phyloP scores from a whole-genome alignment of 2,113 vertebrate species.

The Grallaria varia region DNA sequence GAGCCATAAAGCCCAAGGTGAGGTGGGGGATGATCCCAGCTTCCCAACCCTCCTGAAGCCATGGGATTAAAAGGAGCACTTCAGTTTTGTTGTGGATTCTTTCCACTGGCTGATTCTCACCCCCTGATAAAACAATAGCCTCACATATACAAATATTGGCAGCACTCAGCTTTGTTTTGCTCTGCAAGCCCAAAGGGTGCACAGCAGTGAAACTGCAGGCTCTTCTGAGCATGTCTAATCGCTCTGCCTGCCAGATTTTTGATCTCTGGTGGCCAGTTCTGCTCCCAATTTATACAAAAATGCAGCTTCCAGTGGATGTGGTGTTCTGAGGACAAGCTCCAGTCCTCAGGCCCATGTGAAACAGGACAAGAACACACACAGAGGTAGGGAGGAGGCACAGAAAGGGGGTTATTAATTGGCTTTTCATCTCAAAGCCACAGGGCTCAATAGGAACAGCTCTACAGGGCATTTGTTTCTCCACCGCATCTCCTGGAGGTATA shows the following conservation, averaged over 20 bases:
- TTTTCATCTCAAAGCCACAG: not conserved
- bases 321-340: not conserved
- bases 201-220: not conserved
- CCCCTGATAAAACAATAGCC: not conserved
- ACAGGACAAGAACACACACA: rapidly evolving
- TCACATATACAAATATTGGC: not conserved
- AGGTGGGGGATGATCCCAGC: not conserved
- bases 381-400: not conserved
- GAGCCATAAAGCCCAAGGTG: not conserved
- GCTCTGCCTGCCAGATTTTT: not conserved
- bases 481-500: not conserved
- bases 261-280: conserved; percentile 3
- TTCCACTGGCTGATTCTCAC: not conserved
- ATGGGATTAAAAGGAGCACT: not conserved
- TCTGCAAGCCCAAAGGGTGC: not conserved
- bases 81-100: not conserved
- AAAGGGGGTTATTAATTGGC: not conserved
- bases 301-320: not conserved
- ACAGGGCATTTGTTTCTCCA: not conserved
- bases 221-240: conserved; percentile 49
- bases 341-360: not conserved
- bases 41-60: not conserved
- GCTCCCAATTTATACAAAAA: not conserved
- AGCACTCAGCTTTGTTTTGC: conserved; percentile 26
- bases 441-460: not conserved